Percentiles rank a stretch among this genome's conserved stretches.
Evolutionary conservation across 1,140 invertebrate species (phyloP).

Genomic region (Leptopilina clavipes): DNA sequence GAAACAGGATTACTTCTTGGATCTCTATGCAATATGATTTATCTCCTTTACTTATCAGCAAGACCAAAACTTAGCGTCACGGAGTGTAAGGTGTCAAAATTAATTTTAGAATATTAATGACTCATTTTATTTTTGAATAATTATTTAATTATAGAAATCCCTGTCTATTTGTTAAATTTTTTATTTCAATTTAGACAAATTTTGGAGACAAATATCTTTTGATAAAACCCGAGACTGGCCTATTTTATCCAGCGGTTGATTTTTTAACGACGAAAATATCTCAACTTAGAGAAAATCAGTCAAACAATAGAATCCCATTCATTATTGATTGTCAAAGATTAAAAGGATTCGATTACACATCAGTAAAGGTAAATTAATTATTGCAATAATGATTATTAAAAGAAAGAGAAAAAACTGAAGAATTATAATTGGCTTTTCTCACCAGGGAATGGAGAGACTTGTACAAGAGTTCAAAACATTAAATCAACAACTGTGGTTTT

Average conservation of each 20-base stretch:
- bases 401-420: neutral
- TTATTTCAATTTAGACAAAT: constrained; percentile 54
- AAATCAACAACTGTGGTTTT: constrained; percentile 64
- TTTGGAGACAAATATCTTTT: constrained; percentile 74
- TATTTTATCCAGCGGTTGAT: constrained; percentile 81
- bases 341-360: constrained; percentile 79
- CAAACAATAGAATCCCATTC: constrained; percentile 71
- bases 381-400: constrained; percentile 49
- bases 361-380: constrained; percentile 74
- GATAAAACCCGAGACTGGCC: constrained; percentile 77
- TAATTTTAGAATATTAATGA: neutral
- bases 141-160: neutral
- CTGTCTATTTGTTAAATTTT: neutral
- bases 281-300: constrained; percentile 68
- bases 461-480: constrained; percentile 62
- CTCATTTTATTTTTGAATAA: neutral
- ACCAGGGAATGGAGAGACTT: constrained; percentile 69
- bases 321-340: constrained; percentile 79
- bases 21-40: constrained; percentile 76
- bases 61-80: constrained; percentile 69
- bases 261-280: constrained; percentile 75
- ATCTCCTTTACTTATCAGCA: constrained; percentile 77
- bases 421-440: constrained; percentile 1
- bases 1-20: constrained; percentile 83
- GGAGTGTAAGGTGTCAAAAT: constrained; percentile 66